These are phyloP conservation scores for Ashinkailepas kermadecensis DNA, from an alignment of 2,888 invertebrate species.

Conservation along the genomic window DNA sequence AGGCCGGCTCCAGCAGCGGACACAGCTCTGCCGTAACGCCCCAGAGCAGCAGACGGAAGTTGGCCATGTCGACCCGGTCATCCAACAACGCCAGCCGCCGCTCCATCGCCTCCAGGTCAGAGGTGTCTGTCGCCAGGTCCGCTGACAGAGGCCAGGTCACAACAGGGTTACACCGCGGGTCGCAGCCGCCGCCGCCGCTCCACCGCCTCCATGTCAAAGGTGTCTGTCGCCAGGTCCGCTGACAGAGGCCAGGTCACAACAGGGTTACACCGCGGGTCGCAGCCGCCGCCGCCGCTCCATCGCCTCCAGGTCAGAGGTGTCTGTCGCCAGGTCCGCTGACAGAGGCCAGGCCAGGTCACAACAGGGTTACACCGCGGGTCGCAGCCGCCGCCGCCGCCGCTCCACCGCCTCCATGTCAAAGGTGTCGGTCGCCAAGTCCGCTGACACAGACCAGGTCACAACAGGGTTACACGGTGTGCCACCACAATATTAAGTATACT, in stretches of 20 bases:
- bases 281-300: not conserved
- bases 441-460: not conserved
- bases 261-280: no score
- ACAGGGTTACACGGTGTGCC: not conserved
- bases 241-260: not conserved
- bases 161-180: no score
- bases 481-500: not conserved
- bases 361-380: not conserved
- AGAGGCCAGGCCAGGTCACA: not conserved
- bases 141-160: not conserved
- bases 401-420: not conserved
- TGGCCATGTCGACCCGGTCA: constrained; percentile 58
- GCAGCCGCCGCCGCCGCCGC: not conserved
- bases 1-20: not conserved
- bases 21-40: constrained; percentile 62
- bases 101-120: not conserved
- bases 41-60: constrained; percentile 74
- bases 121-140: not conserved
- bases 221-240: not conserved
- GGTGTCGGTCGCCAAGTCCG: not conserved
- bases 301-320: not conserved
- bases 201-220: not conserved
- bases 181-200: not conserved
- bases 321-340: not conserved
- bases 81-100: not conserved